These are phyloP conservation scores for Drosophila phalerata DNA, from an alignment of 2,888 invertebrate species.

Conservation along the genomic window DNA sequence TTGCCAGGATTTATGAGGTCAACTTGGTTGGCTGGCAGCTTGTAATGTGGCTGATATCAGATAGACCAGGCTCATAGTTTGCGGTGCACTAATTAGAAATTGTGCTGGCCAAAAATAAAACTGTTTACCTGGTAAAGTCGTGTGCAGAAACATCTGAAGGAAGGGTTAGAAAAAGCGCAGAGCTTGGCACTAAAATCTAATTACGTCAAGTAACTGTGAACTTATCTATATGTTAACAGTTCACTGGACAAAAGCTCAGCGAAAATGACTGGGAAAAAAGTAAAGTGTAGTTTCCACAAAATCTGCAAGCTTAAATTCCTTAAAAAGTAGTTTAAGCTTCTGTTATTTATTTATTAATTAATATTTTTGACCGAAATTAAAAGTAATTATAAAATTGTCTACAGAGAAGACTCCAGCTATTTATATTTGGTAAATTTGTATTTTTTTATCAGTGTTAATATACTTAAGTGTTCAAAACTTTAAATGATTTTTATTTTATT, in stretches of 20 bases:
- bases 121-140: constrained; percentile 56
- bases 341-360: not conserved
- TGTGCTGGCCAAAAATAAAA: constrained; percentile 49
- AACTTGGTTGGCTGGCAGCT: constrained; percentile 29
- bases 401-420: no score
- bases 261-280: not conserved
- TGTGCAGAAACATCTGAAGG: not conserved
- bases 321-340: not conserved
- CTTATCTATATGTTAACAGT: constrained; percentile 65
- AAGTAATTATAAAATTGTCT: no score
- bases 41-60: constrained; percentile 39
- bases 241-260: constrained; percentile 5
- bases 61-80: constrained; percentile 65
- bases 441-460: no score
- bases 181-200: constrained; percentile 70
- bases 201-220: constrained; percentile 40
- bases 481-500: no score
- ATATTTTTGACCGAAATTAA: not conserved
- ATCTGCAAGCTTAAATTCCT: not conserved
- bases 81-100: constrained; percentile 72
- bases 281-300: not conserved
- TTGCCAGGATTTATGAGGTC: constrained; percentile 61
- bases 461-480: no score
- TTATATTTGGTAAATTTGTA: no score
- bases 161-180: constrained; percentile 47